Evolutionary conservation across 2,113 vertebrate genomes (phyloP), one percentile per base, ranked within the genome.

Genomic region (Microtus montanus): DNA sequence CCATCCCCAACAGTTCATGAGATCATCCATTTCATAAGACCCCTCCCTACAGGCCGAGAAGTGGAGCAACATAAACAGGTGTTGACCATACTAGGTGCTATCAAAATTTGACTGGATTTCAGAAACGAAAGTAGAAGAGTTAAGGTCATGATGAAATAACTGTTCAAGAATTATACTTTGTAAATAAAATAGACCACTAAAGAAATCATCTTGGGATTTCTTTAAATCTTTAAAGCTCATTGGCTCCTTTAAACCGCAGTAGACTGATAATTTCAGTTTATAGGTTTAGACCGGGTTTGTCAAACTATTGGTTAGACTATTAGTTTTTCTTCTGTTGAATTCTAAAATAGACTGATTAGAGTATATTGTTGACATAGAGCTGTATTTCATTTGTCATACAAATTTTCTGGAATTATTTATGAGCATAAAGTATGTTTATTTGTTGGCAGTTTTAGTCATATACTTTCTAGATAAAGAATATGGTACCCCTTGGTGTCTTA

Each of bases 131-230:
- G 10, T 5, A 70, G 10, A 93, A 64, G 47, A 89, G 1, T 66
- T 68, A 83, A 89, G 52, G 78, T 61, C 91, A 75, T 38, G 66
- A 92, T 9, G 88, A 13, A 70, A 30, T 28, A 71, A 66, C 12
- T 44, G 13, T 87, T 73, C 89, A 93, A 85, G 20, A 47, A 73
- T 1, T 80, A 26, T 3, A 91, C 19, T 83, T 96, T 71, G 91
- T 54, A 87, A 94, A 92, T 89, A n/a, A 93, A 87, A 91, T 44
- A 12, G n/a, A 64, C 2, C 24, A 85, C 71, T 80, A 58, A 82
- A 89, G 35, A 85, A 92, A 90, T 94, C 3, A 49, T 63, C 9
- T 95, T 68, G 47, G n/a, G 35, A 66, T 82, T 82, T 93, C 70
- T 54, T 83, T 54, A 35, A 75, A 14, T 74, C 9, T 44, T 66